Evolutionary conservation across 2,888 invertebrate species (phyloP), one percentile per base, ranked within the genome.

Genomic region (Reticulitermes lucifugus): DNA sequence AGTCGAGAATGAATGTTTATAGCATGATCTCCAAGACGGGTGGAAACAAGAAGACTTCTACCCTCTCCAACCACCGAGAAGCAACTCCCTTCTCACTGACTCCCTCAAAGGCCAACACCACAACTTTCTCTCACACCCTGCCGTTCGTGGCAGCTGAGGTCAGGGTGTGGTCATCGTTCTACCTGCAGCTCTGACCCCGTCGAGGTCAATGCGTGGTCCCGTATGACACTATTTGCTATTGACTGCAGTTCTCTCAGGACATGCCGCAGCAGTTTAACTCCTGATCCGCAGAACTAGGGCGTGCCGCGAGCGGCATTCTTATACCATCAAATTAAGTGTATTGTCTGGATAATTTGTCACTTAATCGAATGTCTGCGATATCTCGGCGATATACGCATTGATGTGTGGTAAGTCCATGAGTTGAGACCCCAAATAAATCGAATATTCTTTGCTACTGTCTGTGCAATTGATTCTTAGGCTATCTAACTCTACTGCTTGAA

Each of bases 1-100:
- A 82, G 73, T 80, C 43, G 77, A 82, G 86, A 80, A 81, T 81
- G 71, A 84, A 84, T 81, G 84, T 84, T 84, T 84, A 84, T 84
- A 81, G 84, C 73, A 41, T 73, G 80, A 70, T 79, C 84, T 55
- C 51, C 51, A 41, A 22, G 21, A 79, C 14, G 79, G 59, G 59
- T 55, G 35, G 77, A 77, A 77, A 46, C 41, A 73, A 77, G n/a
- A 77, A 77, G 73, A 12, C 73, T 41, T 9, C 46, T n/a, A 35
- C 21, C 51, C 77, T 77, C 41, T 5, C 73, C 14, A 6, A 14
- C 35, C 41, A 18, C 14, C 73, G 25, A 77, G 21, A 77, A 77
- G n/a, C 46, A 77, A 77, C 21, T 46, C n/a, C n/a, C 77, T 75
- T 43, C 21, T 55, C 29, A 73, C 73, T 73, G 41, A 73, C 77